A percentile compares a stretch with the other conserved stretches of the same genome.
Evolutionary conservation across 2,797 vertebrate genomes (phyloP).

Genomic region (Gallinago stenura): DNA sequence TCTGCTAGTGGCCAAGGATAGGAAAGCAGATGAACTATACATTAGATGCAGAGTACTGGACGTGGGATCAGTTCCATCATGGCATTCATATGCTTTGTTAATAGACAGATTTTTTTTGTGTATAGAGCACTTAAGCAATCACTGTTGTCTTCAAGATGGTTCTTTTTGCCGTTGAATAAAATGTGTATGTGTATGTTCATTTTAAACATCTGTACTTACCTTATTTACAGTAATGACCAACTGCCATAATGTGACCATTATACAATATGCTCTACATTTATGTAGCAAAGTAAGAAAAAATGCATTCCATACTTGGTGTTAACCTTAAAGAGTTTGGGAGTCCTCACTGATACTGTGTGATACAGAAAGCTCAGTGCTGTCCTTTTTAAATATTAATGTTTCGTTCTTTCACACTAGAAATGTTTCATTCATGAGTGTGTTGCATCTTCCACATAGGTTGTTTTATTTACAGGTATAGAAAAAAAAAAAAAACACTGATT

Average conservation of each 20-base stretch:
- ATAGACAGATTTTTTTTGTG: neutral
- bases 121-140: neutral
- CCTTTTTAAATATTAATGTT: neutral
- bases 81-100: neutral
- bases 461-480: neutral
- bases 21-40: neutral
- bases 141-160: neutral
- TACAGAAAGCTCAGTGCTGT: neutral
- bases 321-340: neutral
- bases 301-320: neutral
- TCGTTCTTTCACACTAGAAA: neutral
- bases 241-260: neutral
- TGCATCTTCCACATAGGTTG: neutral
- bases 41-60: neutral
- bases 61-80: neutral
- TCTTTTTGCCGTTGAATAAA: neutral
- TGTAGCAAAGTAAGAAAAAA: neutral
- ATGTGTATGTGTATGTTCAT: neutral
- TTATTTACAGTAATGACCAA: neutral
- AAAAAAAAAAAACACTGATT: neutral
- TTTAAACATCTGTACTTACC: neutral
- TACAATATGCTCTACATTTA: neutral
- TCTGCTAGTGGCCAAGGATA: neutral
- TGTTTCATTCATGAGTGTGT: neutral
- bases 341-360: neutral